A percentile compares a stretch with the other conserved stretches of the same genome.
Evolutionary conservation across 2,888 invertebrate genomes (phyloP).

Genomic region (Euplexia lucipara): DNA sequence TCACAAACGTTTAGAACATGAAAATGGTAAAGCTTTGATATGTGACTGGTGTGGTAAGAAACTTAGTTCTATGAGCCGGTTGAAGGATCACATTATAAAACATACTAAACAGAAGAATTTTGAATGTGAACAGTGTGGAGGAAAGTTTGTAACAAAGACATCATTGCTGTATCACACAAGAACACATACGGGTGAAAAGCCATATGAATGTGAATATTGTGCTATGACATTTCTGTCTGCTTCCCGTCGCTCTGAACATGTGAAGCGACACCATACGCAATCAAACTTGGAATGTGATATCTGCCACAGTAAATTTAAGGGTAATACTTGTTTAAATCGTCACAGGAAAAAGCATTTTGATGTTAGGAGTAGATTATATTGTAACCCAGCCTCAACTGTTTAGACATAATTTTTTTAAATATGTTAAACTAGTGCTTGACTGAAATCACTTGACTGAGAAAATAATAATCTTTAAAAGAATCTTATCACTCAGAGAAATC

Average conservation of each 20-base stretch:
- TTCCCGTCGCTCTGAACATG: conserved; percentile 70
- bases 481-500: too few relatives aligned
- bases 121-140: conserved; percentile 67
- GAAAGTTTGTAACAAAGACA: conserved; percentile 69
- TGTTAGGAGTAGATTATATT: conserved; percentile 62
- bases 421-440: too few relatives aligned
- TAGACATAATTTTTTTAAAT: too few relatives aligned
- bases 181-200: conserved; percentile 73
- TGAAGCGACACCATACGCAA: conserved; percentile 63
- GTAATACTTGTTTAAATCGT: conserved; percentile 55
- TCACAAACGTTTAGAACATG: conserved; percentile 72
- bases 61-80: conserved; percentile 65
- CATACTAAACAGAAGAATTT: conserved; percentile 75
- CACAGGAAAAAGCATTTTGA: conserved; percentile 70
- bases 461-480: too few relatives aligned
- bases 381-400: conserved; percentile 2
- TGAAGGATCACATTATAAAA: conserved; percentile 69
- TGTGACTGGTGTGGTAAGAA: conserved; percentile 74
- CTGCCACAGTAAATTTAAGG: conserved; percentile 67
- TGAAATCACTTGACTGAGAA: too few relatives aligned
- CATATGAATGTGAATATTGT: conserved; percentile 71
- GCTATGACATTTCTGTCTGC: conserved; percentile 68
- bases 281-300: conserved; percentile 68
- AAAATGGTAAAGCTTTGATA: conserved; percentile 58
- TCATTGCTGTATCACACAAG: conserved; percentile 73